phyloP scores from a whole-genome alignment of 2,797 vertebrate genomes.

The Muraenolepis orangiensis region DNA sequence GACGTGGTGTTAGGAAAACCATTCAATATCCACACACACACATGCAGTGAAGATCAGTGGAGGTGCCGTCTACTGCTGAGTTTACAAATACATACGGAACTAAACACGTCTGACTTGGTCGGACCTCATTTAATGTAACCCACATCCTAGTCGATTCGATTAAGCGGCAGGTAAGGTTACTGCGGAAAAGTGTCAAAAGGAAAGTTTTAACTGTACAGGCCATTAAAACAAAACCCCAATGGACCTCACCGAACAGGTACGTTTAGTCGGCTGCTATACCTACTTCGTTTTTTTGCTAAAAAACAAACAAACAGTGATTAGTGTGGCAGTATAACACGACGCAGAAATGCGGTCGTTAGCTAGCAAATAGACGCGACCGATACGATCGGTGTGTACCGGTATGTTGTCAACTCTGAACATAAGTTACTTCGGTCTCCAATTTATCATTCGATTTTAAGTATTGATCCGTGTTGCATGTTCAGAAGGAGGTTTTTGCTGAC shows the following conservation, averaged over 20 bases:
- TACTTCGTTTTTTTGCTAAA: neutral
- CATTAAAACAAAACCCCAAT: conserved; percentile 27
- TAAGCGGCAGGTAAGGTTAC: neutral
- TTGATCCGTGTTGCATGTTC: neutral
- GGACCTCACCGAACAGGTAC: conserved; percentile 63
- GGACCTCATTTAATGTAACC: neutral
- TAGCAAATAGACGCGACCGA: neutral
- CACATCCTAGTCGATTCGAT: neutral
- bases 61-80: no score
- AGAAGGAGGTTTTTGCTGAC: neutral
- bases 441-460: neutral
- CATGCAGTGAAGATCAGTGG: no score
- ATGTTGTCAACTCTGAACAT: neutral
- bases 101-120: neutral
- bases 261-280: neutral
- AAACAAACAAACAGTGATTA: neutral
- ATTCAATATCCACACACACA: no score
- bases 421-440: neutral
- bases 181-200: neutral
- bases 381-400: neutral
- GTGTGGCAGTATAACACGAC: neutral
- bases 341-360: neutral
- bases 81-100: neutral
- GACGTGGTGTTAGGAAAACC: no score
- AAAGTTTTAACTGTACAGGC: neutral